Percentiles rank a stretch among this genome's conserved stretches.
phyloP scores from a whole-genome alignment of 2,113 vertebrate species.

The Ptilonorhynchus violaceus region DNA sequence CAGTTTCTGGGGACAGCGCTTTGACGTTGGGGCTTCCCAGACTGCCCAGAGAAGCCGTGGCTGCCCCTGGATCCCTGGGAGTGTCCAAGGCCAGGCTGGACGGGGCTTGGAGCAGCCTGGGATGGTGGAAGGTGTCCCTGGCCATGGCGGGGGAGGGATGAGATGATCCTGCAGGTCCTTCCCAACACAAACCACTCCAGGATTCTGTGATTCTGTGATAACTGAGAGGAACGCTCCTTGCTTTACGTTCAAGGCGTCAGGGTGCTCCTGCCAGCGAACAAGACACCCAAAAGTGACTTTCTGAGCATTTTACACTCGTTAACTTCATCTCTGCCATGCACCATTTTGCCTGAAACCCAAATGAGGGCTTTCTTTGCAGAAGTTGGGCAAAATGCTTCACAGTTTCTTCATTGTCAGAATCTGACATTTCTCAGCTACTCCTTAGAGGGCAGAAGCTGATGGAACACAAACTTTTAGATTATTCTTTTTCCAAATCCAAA shows the following conservation, averaged over 20 bases:
- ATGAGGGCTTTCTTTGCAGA: background rate
- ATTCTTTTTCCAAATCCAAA: background rate
- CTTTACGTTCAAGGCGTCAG: background rate
- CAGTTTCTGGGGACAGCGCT: background rate
- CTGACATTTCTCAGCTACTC: background rate
- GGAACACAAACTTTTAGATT: background rate
- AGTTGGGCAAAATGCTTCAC: background rate
- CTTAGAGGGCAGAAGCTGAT: fast-evolving
- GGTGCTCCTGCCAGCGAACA: background rate
- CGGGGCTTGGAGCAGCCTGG: no score
- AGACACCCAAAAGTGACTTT: background rate
- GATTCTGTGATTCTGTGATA: background rate
- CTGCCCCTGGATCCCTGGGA: background rate
- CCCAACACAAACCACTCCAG: no score
- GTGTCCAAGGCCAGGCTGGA: background rate
- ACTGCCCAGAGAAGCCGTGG: background rate
- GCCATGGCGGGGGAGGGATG: no score
- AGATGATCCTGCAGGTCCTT: no score
- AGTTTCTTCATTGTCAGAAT: background rate
- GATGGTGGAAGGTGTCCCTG: no score
- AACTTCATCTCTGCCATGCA: background rate
- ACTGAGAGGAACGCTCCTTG: background rate
- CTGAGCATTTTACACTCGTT: background rate
- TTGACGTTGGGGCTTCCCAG: background rate
- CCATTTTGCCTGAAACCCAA: background rate